Evolutionary conservation across 2,797 vertebrate genomes (phyloP).

Genomic region (Pantherophis vulpinus): DNA sequence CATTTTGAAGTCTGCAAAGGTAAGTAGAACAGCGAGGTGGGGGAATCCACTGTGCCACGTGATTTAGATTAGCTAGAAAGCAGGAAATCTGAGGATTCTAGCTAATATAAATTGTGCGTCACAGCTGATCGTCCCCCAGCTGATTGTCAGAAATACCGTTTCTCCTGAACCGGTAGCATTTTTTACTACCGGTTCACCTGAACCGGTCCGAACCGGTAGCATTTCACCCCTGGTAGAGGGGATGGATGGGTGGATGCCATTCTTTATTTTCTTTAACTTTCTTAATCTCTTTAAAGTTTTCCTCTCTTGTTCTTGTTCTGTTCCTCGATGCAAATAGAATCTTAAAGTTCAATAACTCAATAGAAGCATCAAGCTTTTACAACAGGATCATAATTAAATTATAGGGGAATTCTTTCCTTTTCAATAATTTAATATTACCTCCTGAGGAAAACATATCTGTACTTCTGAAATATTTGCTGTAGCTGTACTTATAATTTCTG

Average conservation of each 20-base stretch:
- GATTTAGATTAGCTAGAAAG: too few species aligned
- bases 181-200: too few species aligned
- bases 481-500: background rate
- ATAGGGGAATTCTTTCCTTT: background rate
- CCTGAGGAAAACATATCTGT: background rate
- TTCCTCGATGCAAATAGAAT: slow-evolving; percentile 1
- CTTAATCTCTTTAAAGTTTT: background rate
- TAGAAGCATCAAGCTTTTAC: background rate
- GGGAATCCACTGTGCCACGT: too few species aligned
- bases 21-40: too few species aligned
- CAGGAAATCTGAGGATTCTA: too few species aligned
- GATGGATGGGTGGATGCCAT: background rate
- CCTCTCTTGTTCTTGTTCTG: background rate
- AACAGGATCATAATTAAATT: slow-evolving; percentile 1
- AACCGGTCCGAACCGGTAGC: too few species aligned
- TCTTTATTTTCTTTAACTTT: background rate
- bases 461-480: background rate
- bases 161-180: too few species aligned
- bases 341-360: background rate
- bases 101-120: too few species aligned
- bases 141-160: too few species aligned
- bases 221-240: background rate
- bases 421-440: background rate
- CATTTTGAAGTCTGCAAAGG: too few species aligned
- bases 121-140: too few species aligned